Conservation (phyloP, 2,113 vertebrate genomes). For the Lonchura striata region DNA sequence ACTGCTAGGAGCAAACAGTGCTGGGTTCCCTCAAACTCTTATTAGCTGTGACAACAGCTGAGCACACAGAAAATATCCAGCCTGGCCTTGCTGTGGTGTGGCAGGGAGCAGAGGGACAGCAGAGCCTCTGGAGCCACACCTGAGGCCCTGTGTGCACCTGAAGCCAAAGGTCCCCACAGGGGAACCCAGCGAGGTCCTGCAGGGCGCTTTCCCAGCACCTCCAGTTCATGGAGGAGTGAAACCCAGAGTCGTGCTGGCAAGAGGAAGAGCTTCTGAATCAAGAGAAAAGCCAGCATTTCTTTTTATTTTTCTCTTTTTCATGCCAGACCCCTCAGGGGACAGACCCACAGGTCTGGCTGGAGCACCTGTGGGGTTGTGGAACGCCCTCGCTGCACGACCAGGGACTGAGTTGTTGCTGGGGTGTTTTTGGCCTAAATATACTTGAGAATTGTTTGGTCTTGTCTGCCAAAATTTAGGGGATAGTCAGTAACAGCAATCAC, state of each 20-base stretch:
- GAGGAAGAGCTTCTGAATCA: background rate
- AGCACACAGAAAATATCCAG: background rate
- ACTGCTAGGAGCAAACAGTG: background rate
- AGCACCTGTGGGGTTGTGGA: background rate
- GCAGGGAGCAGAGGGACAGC: background rate
- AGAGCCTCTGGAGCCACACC: background rate
- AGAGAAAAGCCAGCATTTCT: background rate
- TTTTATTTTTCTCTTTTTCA: background rate
- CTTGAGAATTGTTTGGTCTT: background rate
- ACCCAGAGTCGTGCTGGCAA: background rate
- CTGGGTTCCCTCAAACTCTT: background rate
- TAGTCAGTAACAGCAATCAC: background rate
- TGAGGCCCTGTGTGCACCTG: background rate
- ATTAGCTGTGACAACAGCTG: accelerated
- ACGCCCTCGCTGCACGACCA: accelerated
- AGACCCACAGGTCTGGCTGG: background rate
- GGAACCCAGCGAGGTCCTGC: background rate
- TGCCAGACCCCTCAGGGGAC: background rate
- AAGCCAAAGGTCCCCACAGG: background rate
- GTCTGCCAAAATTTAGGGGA: background rate
- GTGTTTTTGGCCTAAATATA: background rate
- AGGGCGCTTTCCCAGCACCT: background rate
- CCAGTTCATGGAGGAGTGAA: accelerated
- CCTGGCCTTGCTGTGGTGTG: background rate
- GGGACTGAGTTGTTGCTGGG: background rate